Conservation (phyloP, 2,888 invertebrate genomes). For the Perithous albicinctus region DNA sequence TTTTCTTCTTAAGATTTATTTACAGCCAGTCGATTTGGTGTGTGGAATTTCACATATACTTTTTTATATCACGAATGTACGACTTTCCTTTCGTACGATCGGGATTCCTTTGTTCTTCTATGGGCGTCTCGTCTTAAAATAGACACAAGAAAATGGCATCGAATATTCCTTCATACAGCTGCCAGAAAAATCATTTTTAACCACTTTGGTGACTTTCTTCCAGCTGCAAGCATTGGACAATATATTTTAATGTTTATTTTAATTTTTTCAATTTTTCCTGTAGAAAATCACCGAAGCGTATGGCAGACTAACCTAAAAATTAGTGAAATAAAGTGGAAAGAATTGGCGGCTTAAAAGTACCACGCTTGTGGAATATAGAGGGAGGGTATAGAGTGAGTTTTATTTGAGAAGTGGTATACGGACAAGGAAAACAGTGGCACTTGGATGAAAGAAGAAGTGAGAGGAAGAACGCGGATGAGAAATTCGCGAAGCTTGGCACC, state of each 20-base stretch:
- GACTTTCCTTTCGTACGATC: background rate
- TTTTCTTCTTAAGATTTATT: background rate
- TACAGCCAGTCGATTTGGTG: background rate
- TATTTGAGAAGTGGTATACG: constrained; percentile 20
- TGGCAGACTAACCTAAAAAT: constrained; percentile 62
- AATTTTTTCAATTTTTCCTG: constrained; percentile 13
- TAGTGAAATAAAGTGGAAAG: constrained; percentile 73
- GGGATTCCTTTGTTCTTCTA: background rate
- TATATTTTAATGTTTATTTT: constrained; percentile 1
- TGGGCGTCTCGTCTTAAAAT: background rate
- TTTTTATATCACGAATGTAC: background rate
- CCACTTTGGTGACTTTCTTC: background rate
- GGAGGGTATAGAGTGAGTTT: constrained; percentile 40
- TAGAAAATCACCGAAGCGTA: background rate
- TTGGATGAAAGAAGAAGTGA: constrained; percentile 2
- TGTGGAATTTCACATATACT: background rate
- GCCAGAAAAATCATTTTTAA: constrained; percentile 5
- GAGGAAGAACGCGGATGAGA: constrained; percentile 34
- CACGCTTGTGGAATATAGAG: constrained; percentile 70
- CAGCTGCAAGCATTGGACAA: background rate
- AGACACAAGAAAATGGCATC: background rate
- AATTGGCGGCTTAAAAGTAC: constrained; percentile 74
- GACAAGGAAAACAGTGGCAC: constrained; percentile 20
- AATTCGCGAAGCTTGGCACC: constrained; percentile 72
- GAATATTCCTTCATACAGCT: background rate